These are phyloP conservation scores for Erpetoichthys calabaricus DNA, from an alignment of 2,797 vertebrate species.

Conservation along the genomic window DNA sequence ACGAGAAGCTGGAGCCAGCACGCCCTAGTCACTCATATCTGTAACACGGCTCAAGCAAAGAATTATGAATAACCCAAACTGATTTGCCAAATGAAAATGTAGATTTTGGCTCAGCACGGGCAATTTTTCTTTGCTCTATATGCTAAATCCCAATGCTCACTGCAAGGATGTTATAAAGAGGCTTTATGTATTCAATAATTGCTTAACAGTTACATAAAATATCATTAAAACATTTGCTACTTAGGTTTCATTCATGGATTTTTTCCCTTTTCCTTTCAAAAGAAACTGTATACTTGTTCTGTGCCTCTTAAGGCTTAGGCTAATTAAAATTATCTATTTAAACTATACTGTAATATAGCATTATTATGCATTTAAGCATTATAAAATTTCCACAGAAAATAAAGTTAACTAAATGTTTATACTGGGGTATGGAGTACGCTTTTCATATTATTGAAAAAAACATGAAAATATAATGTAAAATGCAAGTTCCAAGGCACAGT, in stretches of 20 bases:
- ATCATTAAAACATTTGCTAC: slow-evolving; percentile 52
- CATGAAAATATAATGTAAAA: no score
- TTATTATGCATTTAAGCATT: background rate
- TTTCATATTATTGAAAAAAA: no score
- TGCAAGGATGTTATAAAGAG: slow-evolving; percentile 60
- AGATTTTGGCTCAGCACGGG: slow-evolving; percentile 64
- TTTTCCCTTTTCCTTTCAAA: slow-evolving; percentile 19
- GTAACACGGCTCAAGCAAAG: slow-evolving; percentile 65
- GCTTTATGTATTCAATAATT: slow-evolving; percentile 72
- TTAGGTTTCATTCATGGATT: slow-evolving; percentile 32
- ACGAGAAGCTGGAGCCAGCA: slow-evolving; percentile 44
- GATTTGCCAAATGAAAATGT: slow-evolving; percentile 77
- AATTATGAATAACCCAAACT: slow-evolving; percentile 65
- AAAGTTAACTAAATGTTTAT: no score
- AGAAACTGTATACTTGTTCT: slow-evolving; percentile 2
- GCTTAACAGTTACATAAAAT: slow-evolving; percentile 55
- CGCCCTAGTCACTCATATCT: slow-evolving; percentile 55
- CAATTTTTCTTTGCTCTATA: slow-evolving; percentile 50
- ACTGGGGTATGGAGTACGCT: no score
- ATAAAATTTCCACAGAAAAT: no score
- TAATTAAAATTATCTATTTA: background rate
- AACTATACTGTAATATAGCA: background rate
- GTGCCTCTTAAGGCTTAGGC: background rate
- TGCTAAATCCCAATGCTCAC: slow-evolving; percentile 39
- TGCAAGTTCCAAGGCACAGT: background rate